A percentile compares a stretch with the other conserved stretches of the same genome.
phyloP scores from a whole-genome alignment of 2,888 invertebrate genomes.

The Drosophila neutralis region DNA sequence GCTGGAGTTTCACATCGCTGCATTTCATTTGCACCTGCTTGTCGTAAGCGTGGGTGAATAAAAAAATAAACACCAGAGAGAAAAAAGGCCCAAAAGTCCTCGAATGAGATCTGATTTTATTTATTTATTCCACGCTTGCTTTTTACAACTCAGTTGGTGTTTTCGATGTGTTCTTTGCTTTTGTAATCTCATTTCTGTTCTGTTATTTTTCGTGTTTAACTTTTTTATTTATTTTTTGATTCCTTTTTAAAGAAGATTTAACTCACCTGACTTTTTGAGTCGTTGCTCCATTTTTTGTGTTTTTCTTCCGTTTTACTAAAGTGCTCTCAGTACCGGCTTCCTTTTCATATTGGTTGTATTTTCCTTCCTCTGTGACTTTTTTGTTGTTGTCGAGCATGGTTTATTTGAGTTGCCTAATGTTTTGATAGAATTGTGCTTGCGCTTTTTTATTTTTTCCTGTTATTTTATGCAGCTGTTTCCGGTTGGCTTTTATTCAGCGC shows the following conservation, averaged over 20 bases:
- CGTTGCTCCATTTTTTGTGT: constrained; percentile 8
- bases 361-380: constrained; percentile 10
- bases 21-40: constrained; percentile 71
- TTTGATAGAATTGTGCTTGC: constrained; percentile 10
- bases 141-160: constrained; percentile 42
- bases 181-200: constrained; percentile 49
- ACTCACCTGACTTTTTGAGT: constrained; percentile 42
- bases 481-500: neutral
- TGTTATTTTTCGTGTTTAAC: constrained; percentile 54
- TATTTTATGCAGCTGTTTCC: constrained; percentile 18
- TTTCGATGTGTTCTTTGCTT: constrained; percentile 31
- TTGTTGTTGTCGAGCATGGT: constrained; percentile 5
- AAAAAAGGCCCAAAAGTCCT: constrained; percentile 27
- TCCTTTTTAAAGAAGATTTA: constrained; percentile 39
- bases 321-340: constrained; percentile 21
- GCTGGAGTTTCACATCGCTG: constrained; percentile 75
- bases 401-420: constrained; percentile 29
- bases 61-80: too few relatives aligned
- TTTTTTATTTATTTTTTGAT: constrained; percentile 46
- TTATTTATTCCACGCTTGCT: constrained; percentile 69
- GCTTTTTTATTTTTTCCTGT: constrained; percentile 4
- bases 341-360: constrained; percentile 4
- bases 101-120: constrained; percentile 72
- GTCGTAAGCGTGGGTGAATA: neutral
- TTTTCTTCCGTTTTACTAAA: constrained; percentile 11